Conservation (phyloP, 2,113 vertebrate species). For the Bos javanicus region DNA sequence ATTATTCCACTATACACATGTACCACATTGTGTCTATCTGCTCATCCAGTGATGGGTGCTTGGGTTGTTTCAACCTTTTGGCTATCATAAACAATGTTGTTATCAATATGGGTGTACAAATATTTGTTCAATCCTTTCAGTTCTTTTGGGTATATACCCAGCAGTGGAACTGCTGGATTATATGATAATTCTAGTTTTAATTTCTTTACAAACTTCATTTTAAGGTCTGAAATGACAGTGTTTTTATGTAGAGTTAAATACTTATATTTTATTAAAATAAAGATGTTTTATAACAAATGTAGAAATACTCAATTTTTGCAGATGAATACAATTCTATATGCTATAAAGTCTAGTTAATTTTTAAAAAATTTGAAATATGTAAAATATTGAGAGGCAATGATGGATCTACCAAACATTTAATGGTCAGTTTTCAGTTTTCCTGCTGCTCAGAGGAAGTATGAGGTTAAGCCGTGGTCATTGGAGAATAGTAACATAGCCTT, state of each 20-base stretch:
- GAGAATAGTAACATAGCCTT: background rate
- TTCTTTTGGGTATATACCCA: background rate
- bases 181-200: background rate
- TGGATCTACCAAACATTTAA: background rate
- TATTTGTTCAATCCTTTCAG: background rate
- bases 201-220: conserved; percentile 45
- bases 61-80: background rate
- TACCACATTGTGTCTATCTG: background rate
- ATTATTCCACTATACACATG: background rate
- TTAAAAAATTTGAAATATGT: background rate
- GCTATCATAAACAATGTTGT: background rate
- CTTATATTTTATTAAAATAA: conserved; percentile 47
- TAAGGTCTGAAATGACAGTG: conserved; percentile 40
- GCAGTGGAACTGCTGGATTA: background rate
- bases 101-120: background rate
- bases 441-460: background rate
- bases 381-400: background rate
- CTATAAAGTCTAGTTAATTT: background rate
- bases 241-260: conserved; percentile 61
- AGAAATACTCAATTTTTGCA: conserved; percentile 44
- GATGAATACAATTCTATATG: background rate
- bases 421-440: background rate
- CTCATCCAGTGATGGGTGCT: background rate
- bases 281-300: conserved; percentile 42
- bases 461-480: background rate